A percentile compares a stretch with the other conserved stretches of the same genome.
Conservation (phyloP, 2,888 invertebrate species). For the Orchesella flavescens region DNA sequence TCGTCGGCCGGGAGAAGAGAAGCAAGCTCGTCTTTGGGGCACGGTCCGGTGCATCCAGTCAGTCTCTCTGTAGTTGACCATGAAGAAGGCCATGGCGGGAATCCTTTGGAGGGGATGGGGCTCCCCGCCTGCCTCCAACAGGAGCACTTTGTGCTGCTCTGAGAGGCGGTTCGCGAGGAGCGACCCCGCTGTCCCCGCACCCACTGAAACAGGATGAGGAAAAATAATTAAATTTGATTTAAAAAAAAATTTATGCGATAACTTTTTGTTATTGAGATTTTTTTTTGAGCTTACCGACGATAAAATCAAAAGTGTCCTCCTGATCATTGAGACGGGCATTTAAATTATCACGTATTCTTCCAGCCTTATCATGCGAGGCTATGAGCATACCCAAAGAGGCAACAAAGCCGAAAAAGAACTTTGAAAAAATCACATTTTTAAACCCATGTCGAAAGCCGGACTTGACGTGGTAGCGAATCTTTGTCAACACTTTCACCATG, state of each 20-base stretch:
- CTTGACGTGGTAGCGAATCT: conserved; percentile 63
- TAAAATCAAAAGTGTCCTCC: conserved; percentile 68
- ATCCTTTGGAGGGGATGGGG: conserved; percentile 65
- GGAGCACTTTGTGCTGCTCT: conserved; percentile 60
- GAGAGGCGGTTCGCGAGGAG: conserved; percentile 61
- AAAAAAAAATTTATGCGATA: conserved; percentile 16
- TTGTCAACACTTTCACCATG: conserved; percentile 59
- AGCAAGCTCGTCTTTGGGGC: conserved; percentile 62
- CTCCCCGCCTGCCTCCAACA: conserved; percentile 64
- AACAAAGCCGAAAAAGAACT: conserved; percentile 68
- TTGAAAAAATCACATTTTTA: conserved; percentile 68
- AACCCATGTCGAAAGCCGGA: conserved; percentile 68
- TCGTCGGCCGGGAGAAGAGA: conserved; percentile 43
- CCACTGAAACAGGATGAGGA: no score
- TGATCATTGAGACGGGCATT: conserved; percentile 64
- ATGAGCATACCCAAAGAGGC: conserved; percentile 62
- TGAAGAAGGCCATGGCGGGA: conserved; percentile 65
- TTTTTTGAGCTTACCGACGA: conserved; percentile 56
- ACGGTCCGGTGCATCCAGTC: conserved; percentile 64
- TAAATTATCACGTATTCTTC: conserved; percentile 62
- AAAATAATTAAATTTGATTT: neutral
- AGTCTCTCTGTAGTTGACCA: conserved; percentile 63
- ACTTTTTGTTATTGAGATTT: conserved; percentile 3
- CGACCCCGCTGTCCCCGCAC: conserved; percentile 60
- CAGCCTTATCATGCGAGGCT: conserved; percentile 65